Conservation (phyloP, 1,140 invertebrate genomes). For the Drosophila asahinai region DNA sequence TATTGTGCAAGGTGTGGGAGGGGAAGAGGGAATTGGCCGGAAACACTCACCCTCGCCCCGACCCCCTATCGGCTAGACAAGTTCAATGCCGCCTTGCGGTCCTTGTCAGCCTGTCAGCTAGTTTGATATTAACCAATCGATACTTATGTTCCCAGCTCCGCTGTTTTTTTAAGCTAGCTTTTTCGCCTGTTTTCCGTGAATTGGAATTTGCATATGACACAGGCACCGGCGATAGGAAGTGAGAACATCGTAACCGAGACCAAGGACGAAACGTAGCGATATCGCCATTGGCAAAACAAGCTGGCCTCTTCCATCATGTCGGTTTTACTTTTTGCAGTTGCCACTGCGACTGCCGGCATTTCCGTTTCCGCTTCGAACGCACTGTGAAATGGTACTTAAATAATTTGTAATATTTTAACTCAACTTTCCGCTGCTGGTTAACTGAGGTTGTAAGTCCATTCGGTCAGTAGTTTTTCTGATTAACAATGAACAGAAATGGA, state of each 20-base stretch:
- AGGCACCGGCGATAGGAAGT: slow-evolving; percentile 1
- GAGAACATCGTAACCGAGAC: slow-evolving; percentile 6
- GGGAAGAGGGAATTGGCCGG: slow-evolving; percentile 2
- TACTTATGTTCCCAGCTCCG: slow-evolving; percentile 62
- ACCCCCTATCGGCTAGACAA: slow-evolving; percentile 52
- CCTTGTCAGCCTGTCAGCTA: slow-evolving; percentile 71
- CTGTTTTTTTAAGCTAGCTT: background rate
- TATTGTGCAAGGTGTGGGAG: slow-evolving; percentile 12
- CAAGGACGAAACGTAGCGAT: slow-evolving; percentile 18
- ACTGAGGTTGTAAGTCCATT: slow-evolving; percentile 1
- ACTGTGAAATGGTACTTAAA: slow-evolving; percentile 29
- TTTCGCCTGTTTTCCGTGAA: slow-evolving; percentile 23
- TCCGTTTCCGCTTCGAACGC: slow-evolving; percentile 67
- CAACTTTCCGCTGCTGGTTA: background rate
- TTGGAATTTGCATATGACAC: slow-evolving; percentile 62
- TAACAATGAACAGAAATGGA: no score
- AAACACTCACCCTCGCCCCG: slow-evolving; percentile 5
- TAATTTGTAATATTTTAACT: slow-evolving; percentile 15
- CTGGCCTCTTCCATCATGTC: slow-evolving; percentile 24
- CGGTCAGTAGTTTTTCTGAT: background rate
- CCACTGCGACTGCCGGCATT: slow-evolving; percentile 49
- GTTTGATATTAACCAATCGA: slow-evolving; percentile 77
- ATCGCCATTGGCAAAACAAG: slow-evolving; percentile 40
- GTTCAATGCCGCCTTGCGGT: slow-evolving; percentile 69
- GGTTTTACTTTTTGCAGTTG: slow-evolving; percentile 41